Conservation (phyloP, 2,888 invertebrate species). For the Dolichomitus sp. region DNA sequence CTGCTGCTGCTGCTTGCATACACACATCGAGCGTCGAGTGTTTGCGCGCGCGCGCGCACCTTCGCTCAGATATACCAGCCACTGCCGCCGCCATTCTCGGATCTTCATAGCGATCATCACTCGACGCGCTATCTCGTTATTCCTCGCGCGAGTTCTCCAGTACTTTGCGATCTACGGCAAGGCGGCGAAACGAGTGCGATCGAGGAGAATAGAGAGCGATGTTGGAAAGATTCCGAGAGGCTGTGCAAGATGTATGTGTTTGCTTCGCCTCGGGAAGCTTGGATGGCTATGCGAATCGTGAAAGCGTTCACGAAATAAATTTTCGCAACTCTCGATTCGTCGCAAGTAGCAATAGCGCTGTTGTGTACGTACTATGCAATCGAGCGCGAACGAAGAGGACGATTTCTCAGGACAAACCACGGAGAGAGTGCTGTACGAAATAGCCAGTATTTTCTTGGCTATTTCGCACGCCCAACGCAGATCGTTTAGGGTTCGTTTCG, state of each 20-base stretch:
- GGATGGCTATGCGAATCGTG: slow-evolving; percentile 19
- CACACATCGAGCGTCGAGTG: neutral
- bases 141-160: slow-evolving; percentile 22
- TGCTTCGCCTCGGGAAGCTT: slow-evolving; percentile 12
- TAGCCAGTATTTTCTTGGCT: slow-evolving; percentile 20
- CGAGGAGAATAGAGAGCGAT: slow-evolving; percentile 1
- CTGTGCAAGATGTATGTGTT: slow-evolving; percentile 24
- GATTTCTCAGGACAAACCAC: slow-evolving; percentile 23
- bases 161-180: neutral
- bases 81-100: slow-evolving; percentile 56
- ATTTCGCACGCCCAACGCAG: slow-evolving; percentile 38
- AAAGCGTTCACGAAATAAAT: slow-evolving; percentile 45
- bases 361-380: neutral
- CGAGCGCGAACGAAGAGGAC: slow-evolving; percentile 17
- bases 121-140: slow-evolving; percentile 36
- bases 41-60: slow-evolving; percentile 3
- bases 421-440: neutral
- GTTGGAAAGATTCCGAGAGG: neutral
- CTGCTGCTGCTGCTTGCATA: slow-evolving; percentile 11
- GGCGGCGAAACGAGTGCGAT: neutral
- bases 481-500: slow-evolving; percentile 31
- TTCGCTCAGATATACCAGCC: slow-evolving; percentile 28
- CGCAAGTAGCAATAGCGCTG: slow-evolving; percentile 3
- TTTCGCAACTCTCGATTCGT: slow-evolving; percentile 43
- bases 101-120: slow-evolving; percentile 48